Percentiles rank a stretch among this genome's conserved stretches.
Conservation (phyloP, 2,797 vertebrate species). For the Mus caroli region DNA sequence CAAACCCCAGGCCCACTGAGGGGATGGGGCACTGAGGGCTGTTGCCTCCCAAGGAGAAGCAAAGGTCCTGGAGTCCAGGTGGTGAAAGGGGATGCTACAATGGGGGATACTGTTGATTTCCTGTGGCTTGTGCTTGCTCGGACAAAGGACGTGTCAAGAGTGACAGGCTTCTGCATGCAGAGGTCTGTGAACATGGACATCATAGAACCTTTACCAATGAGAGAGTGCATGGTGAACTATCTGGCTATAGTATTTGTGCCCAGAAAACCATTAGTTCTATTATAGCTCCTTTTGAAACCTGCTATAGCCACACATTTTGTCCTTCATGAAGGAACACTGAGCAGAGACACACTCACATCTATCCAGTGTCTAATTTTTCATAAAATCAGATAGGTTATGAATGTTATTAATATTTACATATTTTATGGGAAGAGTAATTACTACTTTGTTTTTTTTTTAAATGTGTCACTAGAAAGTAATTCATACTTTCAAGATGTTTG, state of each 20-base stretch:
- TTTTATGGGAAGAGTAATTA: conserved; percentile 41
- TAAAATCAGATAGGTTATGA: not conserved
- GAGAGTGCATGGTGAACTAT: not conserved
- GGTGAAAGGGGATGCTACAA: not conserved
- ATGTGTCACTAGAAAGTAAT: conserved; percentile 54
- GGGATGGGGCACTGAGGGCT: not conserved
- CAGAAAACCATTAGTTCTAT: not conserved
- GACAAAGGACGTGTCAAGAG: not conserved
- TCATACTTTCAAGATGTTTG: conserved; percentile 51
- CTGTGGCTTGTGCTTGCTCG: not conserved
- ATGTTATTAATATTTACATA: not conserved
- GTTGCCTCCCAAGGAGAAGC: not conserved
- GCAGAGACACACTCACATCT: not conserved
- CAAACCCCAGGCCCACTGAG: not conserved
- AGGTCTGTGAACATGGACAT: not conserved
- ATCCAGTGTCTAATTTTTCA: conserved; percentile 13
- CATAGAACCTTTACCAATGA: not conserved
- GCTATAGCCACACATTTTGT: not conserved
- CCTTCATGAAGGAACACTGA: conserved; percentile 20
- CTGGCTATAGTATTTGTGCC: not conserved
- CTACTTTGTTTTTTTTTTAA: not conserved
- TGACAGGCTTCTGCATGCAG: not conserved
- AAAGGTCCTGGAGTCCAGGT: not conserved
- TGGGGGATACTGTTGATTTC: not conserved
- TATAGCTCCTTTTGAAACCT: conserved; percentile 30